These are phyloP conservation scores for Philaenus spumarius DNA, from an alignment of 1,140 invertebrate species.

Conservation along the genomic window DNA sequence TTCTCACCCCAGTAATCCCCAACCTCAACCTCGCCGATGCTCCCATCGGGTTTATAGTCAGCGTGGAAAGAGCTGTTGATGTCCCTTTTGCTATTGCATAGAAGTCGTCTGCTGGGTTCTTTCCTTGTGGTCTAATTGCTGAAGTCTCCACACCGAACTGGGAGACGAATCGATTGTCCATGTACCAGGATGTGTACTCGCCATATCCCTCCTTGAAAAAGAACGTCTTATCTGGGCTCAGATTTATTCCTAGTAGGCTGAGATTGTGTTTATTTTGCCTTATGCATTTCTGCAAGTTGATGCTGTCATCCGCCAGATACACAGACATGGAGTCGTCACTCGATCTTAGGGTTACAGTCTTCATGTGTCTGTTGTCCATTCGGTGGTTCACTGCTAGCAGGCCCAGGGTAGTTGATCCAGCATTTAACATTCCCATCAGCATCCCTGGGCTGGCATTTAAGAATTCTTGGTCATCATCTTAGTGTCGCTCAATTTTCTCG, in stretches of 20 bases:
- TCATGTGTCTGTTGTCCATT: too few species aligned
- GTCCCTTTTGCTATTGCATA: neutral
- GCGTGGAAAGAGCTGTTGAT: neutral
- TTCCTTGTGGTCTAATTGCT: conserved; percentile 1
- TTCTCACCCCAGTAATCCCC: neutral
- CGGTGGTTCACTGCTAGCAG: conserved; percentile 12
- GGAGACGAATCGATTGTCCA: neutral
- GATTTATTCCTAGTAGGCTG: neutral
- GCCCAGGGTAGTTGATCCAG: conserved; percentile 15
- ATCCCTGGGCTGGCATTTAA: conserved; percentile 16
- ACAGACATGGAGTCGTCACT: conserved; percentile 13
- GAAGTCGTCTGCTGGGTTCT: neutral
- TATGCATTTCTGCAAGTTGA: neutral
- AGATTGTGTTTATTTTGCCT: neutral
- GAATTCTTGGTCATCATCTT: neutral
- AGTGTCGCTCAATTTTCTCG: neutral
- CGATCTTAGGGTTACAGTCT: conserved; percentile 4
- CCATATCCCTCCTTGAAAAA: neutral
- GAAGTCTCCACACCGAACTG: conserved; percentile 10
- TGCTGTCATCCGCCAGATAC: neutral
- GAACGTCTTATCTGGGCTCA: neutral
- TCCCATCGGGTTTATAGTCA: neutral
- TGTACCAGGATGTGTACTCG: conserved; percentile 4
- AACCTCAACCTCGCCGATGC: neutral
- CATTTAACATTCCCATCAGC: conserved; percentile 22